Evolutionary conservation across 2,888 invertebrate genomes (phyloP), one percentile per base, ranked within the genome.

Genomic region (Acrocyrtus sp.): DNA sequence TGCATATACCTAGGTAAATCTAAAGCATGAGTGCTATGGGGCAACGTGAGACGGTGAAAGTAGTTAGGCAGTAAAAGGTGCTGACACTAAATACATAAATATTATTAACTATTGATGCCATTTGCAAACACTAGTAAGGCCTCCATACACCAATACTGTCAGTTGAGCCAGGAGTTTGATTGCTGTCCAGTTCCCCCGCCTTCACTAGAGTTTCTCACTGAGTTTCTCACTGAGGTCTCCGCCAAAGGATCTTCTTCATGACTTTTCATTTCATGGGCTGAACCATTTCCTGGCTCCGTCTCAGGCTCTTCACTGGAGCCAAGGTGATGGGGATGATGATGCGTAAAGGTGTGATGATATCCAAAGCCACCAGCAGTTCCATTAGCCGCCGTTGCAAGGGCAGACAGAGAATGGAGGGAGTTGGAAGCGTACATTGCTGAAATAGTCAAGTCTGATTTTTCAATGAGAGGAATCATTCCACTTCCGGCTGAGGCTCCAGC

Each of bases 361-460:
- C 65, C 54, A 51, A 47, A 27, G 0, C 70, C 51, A 43, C 60
- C 57, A 48, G 48, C 47, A 19, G 26, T 45, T 24, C 53, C 62
- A 47, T 66, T 73, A 19, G 66, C 68, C 48, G 41, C 61, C 21
- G 67, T 63, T 56, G 65, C 62, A 24, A 74, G 29, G 26, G 76
- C 72, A 26, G 60, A 69, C 21, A 69, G 61, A 17, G 66, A 62
- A n/a, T 70, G 61, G n/a, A 61, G 60, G 29, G 73, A 27, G 68
- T 72, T 51, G 10, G 78, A 76, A 10, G 78, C 75, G 54, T 81
- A 81, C 78, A 80, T 79, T 21, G 74, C 70, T 17, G 80, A 79
- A 53, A 81, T 79, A 3, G 79, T 81, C 22, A 81, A 51, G 57
- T 81, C 80, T 17, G 80, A 81, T 50, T 79, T 79, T 39, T 77